Evolutionary conservation across 2,888 invertebrate genomes (phyloP), one percentile per base, ranked within the genome.

Genomic region (Tenthredo scrophulariae): DNA sequence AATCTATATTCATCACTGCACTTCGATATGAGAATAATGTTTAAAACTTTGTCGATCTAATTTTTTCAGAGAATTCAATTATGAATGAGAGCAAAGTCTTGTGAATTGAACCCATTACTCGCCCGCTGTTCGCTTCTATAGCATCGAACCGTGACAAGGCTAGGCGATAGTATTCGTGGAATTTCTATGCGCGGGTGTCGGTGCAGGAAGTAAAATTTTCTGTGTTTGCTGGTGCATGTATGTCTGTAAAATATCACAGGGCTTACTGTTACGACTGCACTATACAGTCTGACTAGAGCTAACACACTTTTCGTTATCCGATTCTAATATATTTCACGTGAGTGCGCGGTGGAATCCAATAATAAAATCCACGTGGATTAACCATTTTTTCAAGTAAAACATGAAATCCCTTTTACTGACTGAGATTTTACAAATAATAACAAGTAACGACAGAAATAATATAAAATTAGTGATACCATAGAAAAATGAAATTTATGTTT

Each of bases 241-340:
- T 77, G 26, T 54, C 75, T 46, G 75, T 75, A 50, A 77, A 77
- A 77, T 54, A 77, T 77, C 77, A 50, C 77, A 50, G 77, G 77
- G 18, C 15, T 54, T 33, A 54, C 33, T 54, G 77, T 54, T 54
- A 54, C 54, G 77, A 77, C 77, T 50, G 26, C 43, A 10, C 22
- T 40, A 74, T 40, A 74, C 40, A 74, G 43, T 22, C 77, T 33
- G 33, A 29, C 26, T 46, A 43, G n/a, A 54, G 50, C 77, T 50
- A 77, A 77, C 77, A 54, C 77, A 54, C n/a, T 77, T 77, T 75
- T n/a, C 77, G 18, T 54, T 54, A 77, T 77, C 54, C 50, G 50
- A 54, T 50, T 7, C 54, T 77, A 50, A 77, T 50, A 77, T 77
- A 33, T 77, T 54, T 54, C 77, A 33, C 50, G 18, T 29, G 33